Evolutionary conservation across 2,888 invertebrate species (phyloP).

Genomic region (Platerodrilus igneus): DNA sequence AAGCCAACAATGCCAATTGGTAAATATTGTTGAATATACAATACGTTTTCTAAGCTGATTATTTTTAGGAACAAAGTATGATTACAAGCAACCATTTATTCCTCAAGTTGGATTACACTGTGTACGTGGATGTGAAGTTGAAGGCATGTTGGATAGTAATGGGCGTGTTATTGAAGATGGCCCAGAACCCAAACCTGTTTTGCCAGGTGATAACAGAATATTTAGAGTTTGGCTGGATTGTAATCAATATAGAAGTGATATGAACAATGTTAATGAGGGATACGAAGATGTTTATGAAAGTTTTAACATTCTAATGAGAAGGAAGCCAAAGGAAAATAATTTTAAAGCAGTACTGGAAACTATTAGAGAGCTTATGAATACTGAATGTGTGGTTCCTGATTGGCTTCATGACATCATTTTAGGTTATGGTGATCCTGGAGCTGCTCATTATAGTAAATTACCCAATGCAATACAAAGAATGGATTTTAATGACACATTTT

Average conservation of each 20-base stretch:
- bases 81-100: constrained; percentile 78
- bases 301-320: constrained; percentile 94
- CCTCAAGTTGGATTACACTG: constrained; percentile 88
- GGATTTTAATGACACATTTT: constrained; percentile 98
- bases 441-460: constrained; percentile 96
- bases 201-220: constrained; percentile 85
- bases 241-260: constrained; percentile 93
- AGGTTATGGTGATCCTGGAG: constrained; percentile 96
- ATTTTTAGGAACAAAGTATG: constrained; percentile 67
- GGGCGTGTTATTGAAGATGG: constrained; percentile 96
- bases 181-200: constrained; percentile 79
- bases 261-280: constrained; percentile 77
- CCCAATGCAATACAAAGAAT: constrained; percentile 75
- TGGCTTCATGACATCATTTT: constrained; percentile 96
- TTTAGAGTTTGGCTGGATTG: constrained; percentile 93
- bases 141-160: constrained; percentile 94
- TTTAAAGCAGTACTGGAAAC: constrained; percentile 99
- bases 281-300: constrained; percentile 64
- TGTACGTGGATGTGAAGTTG: constrained; percentile 96
- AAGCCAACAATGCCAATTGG: constrained; percentile 81
- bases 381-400: constrained; percentile 93
- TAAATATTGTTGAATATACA: constrained; percentile 35
- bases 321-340: constrained; percentile 99
- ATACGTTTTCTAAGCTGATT: background rate
- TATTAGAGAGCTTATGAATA: constrained; percentile 98